Conservation (phyloP, 2,888 invertebrate species). For the Drosophila testacea region DNA sequence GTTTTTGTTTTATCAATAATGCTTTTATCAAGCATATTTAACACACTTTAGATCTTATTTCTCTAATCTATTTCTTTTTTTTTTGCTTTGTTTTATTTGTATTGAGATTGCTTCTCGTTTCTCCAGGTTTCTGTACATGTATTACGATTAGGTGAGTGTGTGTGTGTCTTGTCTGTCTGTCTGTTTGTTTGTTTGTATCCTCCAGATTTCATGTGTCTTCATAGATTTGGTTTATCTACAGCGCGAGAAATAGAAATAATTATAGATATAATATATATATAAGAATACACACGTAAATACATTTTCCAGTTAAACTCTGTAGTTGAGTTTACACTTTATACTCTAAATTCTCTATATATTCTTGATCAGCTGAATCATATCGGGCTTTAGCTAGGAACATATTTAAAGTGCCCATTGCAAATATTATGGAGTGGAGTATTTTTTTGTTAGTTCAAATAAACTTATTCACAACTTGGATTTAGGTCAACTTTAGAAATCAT, state of each 20-base stretch:
- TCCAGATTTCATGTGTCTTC: conserved; percentile 33
- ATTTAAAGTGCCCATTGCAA: too few species aligned
- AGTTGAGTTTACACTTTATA: too few species aligned
- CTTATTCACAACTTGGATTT: too few species aligned
- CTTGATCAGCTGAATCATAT: too few species aligned
- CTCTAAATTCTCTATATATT: too few species aligned
- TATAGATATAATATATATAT: neutral
- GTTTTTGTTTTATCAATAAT: conserved; percentile 42
- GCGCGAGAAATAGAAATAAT: conserved; percentile 7
- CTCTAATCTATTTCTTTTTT: neutral
- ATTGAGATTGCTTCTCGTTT: conserved; percentile 10
- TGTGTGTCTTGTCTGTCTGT: conserved; percentile 2
- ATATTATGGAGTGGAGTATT: too few species aligned
- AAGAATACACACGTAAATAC: too few species aligned
- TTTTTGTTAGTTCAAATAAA: too few species aligned
- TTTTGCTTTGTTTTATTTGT: neutral
- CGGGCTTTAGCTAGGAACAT: too few species aligned
- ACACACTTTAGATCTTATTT: conserved; percentile 11
- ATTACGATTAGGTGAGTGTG: conserved; percentile 2
- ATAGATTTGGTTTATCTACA: conserved; percentile 43
- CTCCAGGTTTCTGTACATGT: neutral
- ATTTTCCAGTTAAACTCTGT: neutral
- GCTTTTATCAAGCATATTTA: conserved; percentile 66
- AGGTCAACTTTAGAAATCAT: too few species aligned
- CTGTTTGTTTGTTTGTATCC: conserved; percentile 13